Percentiles rank a stretch among this genome's conserved stretches.
Conservation (phyloP, 2,113 vertebrate genomes). For the Bubo bubo region DNA sequence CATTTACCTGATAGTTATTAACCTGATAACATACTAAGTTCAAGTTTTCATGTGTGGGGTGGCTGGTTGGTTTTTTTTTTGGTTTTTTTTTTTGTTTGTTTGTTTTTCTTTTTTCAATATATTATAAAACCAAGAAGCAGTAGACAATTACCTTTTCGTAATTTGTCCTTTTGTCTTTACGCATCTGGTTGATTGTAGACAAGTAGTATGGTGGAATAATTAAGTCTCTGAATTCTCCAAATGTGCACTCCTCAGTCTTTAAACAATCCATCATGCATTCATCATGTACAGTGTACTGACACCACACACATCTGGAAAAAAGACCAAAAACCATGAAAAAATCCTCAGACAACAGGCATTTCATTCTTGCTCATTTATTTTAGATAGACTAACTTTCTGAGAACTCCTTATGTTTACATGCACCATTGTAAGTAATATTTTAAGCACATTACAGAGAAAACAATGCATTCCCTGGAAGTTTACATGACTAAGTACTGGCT, state of each 20-base stretch:
- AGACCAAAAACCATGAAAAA: neutral
- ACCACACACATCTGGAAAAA: constrained; percentile 89
- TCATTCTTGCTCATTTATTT: neutral
- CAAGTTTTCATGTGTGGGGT: neutral
- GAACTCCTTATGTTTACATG: neutral
- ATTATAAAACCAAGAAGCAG: neutral
- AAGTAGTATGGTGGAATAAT: constrained; percentile 94
- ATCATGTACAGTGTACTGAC: constrained; percentile 92
- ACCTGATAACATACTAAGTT: neutral
- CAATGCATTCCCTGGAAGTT: neutral
- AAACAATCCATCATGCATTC: constrained; percentile 82
- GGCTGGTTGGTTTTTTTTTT: neutral
- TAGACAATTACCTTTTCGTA: constrained; percentile 81
- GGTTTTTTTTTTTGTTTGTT: neutral
- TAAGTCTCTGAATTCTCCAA: constrained; percentile 91
- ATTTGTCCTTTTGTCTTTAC: constrained; percentile 80
- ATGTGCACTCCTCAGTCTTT: constrained; percentile 80
- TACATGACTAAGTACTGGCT: neutral
- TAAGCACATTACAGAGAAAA: neutral
- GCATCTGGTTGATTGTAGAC: constrained; percentile 85
- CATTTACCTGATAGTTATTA: neutral
- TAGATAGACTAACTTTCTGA: neutral
- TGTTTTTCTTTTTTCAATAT: neutral
- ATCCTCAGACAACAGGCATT: neutral
- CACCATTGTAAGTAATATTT: neutral